Evolutionary conservation across 2,797 vertebrate genomes (phyloP).

Genomic region (Anguilla megastoma): DNA sequence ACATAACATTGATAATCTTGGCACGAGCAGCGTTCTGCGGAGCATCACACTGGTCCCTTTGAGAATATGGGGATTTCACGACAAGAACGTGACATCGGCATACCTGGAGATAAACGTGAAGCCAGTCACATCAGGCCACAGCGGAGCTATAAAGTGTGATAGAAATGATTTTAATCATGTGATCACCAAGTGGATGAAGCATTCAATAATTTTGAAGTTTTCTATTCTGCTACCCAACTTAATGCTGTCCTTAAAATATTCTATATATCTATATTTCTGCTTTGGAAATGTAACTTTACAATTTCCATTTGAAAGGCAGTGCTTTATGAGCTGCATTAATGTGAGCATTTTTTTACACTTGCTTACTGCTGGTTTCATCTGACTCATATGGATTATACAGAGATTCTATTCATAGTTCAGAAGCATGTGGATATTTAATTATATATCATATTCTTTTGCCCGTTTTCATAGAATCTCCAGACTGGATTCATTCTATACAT

Average conservation of each 20-base stretch:
- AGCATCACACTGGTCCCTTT: slow-evolving; percentile 37
- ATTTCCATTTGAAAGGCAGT: slow-evolving; percentile 23
- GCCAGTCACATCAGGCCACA: too few species aligned
- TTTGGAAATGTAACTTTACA: not conserved
- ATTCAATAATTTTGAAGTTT: not conserved
- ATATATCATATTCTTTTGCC: slow-evolving; percentile 89
- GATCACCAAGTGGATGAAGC: not conserved
- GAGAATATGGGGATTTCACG: too few species aligned
- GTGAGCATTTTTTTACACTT: not conserved
- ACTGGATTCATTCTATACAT: slow-evolving; percentile 92
- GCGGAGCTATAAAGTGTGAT: too few species aligned
- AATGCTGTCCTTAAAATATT: not conserved
- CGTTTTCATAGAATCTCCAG: slow-evolving; percentile 90
- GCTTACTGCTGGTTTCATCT: slow-evolving; percentile 71
- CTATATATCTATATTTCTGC: not conserved
- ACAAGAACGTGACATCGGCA: too few species aligned
- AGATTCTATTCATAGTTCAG: slow-evolving; percentile 70
- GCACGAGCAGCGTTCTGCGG: slow-evolving; percentile 47
- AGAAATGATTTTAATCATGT: not conserved
- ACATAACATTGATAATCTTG: slow-evolving; percentile 54
- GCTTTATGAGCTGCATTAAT: slow-evolving; percentile 28
- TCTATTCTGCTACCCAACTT: not conserved
- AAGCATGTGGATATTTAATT: slow-evolving; percentile 83
- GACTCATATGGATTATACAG: slow-evolving; percentile 70
- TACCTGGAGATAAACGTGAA: too few species aligned